phyloP scores from a whole-genome alignment of 2,797 vertebrate species.

The Crenichthys baileyi region DNA sequence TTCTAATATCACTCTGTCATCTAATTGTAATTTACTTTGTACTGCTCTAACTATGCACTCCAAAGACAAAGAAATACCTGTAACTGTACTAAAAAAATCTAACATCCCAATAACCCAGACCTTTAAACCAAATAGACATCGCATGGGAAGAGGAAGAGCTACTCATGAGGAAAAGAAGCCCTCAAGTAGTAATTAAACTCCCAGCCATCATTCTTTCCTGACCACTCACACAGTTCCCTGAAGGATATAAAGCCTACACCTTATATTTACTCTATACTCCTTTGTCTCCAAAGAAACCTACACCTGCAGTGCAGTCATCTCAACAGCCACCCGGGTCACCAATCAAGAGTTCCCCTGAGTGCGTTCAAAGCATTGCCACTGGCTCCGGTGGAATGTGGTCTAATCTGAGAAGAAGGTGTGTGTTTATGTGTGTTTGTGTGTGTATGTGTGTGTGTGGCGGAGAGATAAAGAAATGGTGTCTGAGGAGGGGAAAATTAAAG shows the following conservation, averaged over 20 bases:
- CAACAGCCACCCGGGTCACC: slow-evolving; percentile 45
- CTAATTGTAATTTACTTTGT: slow-evolving; percentile 12
- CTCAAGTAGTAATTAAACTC: slow-evolving; percentile 64
- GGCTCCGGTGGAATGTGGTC: slow-evolving; percentile 27
- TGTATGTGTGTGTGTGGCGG: too few relatives aligned
- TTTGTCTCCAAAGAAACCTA: slow-evolving; percentile 44
- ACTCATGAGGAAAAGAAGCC: slow-evolving; percentile 57
- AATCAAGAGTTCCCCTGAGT: slow-evolving; percentile 48
- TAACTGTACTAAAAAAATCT: slow-evolving; percentile 36
- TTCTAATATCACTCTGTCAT: slow-evolving; percentile 13
- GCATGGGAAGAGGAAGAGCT: slow-evolving; percentile 26
- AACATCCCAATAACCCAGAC: slow-evolving; percentile 29
- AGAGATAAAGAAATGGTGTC: slow-evolving; percentile 22
- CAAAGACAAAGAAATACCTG: slow-evolving; percentile 32
- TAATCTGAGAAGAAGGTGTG: slow-evolving; percentile 35
- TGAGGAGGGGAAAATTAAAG: slow-evolving; percentile 32
- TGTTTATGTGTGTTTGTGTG: slow-evolving; percentile 1
- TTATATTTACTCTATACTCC: slow-evolving; percentile 61
- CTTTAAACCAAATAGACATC: slow-evolving; percentile 40
- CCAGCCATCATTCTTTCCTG: slow-evolving; percentile 63
- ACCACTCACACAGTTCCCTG: slow-evolving; percentile 38
- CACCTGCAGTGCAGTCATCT: slow-evolving; percentile 35
- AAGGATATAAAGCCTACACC: slow-evolving; percentile 52
- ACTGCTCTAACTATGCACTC: slow-evolving; percentile 30
- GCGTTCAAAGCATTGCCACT: slow-evolving; percentile 20